phyloP scores from a whole-genome alignment of 2,888 invertebrate species.

The Latrodectus hesperus region DNA sequence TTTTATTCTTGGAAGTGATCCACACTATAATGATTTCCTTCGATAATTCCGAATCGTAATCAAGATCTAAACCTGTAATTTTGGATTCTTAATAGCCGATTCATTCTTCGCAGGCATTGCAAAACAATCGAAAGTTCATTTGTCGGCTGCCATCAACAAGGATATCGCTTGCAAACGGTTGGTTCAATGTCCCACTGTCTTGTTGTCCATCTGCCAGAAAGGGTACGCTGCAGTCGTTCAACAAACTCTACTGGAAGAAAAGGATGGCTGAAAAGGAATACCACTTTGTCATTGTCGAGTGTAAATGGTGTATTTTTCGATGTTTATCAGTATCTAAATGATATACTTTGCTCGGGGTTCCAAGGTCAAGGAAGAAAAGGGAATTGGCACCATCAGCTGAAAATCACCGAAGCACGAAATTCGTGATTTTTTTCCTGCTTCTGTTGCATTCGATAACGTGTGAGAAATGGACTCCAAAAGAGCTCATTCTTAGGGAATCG shows the following conservation, averaged over 20 bases:
- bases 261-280: background rate
- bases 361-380: conserved; percentile 17
- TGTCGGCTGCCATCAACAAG: background rate
- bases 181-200: background rate
- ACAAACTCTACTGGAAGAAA: background rate
- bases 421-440: background rate
- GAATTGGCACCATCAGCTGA: background rate
- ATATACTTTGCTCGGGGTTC: conserved; percentile 19
- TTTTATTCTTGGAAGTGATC: too few relatives aligned
- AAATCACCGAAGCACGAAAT: background rate
- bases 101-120: too few relatives aligned
- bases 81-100: too few relatives aligned
- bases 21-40: too few relatives aligned
- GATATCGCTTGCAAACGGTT: background rate
- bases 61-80: too few relatives aligned
- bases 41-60: too few relatives aligned
- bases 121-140: conserved; percentile 1
- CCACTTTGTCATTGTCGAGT: background rate
- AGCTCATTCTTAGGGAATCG: background rate
- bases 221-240: conserved; percentile 10
- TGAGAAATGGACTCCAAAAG: too few relatives aligned
- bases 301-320: background rate
- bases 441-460: too few relatives aligned
- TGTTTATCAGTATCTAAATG: conserved; percentile 30
- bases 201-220: background rate